These are phyloP conservation scores for Alces alces DNA, from an alignment of 2,113 vertebrate genomes.

Conservation along the genomic window DNA sequence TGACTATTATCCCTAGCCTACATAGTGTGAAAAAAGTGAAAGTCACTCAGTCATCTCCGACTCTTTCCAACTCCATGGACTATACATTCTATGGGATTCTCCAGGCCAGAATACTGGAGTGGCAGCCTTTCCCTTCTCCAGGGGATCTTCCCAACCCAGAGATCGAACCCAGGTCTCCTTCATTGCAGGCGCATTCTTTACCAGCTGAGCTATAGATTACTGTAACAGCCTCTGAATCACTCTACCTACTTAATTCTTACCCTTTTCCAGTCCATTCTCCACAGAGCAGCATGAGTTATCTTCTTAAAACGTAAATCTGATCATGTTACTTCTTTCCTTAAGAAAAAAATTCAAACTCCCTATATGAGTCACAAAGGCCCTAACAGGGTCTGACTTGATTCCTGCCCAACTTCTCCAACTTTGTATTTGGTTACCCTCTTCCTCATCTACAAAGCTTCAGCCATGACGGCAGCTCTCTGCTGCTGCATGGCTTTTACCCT, in stretches of 20 bases:
- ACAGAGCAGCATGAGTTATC: not conserved
- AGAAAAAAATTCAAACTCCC: not conserved
- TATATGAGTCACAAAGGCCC: not conserved
- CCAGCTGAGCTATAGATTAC: not conserved
- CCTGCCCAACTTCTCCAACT: not conserved
- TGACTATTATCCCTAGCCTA: not conserved
- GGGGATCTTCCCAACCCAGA: not conserved
- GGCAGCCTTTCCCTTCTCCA: not conserved
- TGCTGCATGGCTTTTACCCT: not conserved
- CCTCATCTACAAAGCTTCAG: not conserved
- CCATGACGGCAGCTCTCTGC: not conserved
- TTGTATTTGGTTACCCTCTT: not conserved
- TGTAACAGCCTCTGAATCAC: not conserved
- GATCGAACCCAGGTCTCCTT: not conserved
- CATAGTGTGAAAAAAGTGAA: not conserved
- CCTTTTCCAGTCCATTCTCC: not conserved
- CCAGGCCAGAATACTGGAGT: not conserved
- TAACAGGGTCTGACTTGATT: not conserved
- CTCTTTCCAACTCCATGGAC: not conserved
- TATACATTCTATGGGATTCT: not conserved
- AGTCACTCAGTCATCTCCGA: not conserved
- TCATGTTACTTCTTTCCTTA: not conserved
- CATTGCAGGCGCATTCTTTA: not conserved
- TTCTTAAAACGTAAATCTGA: not conserved
- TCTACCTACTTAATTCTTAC: not conserved